Base-by-base conservation (phyloP, 2,797 vertebrate species). In the Liparis tanakae region DNA sequence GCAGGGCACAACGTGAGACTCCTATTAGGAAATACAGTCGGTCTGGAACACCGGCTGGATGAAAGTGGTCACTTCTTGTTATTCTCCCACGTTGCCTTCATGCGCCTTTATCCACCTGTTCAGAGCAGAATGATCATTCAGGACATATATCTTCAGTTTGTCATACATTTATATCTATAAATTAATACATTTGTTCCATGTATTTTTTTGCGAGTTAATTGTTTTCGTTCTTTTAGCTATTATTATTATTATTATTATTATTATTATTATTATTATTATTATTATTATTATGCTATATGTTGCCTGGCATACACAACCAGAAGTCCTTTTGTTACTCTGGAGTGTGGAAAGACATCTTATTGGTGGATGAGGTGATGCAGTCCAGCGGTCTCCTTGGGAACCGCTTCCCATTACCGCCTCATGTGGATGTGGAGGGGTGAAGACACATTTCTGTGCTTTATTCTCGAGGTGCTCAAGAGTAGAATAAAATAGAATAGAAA, bases 351-450 rank as follows among this genome's bases (percentile, higher is more conserved):
- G 15, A 34, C 17, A 37, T 30, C 44, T 76, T 48, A 33, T 14
- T 67, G 82, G 78, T 74, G 88, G 79, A 75, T 86, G 62, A 73
- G 82, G 78, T 74, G 65, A 62, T 70, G 20, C 36, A 68, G 57
- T 67, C 46, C 65, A 74, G 58, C 71, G 54, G 82, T 85, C 67
- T 76, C 73, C 76, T n/a, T 83, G 78, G 83, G 73, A 88, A 80
- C 71, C 50, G 62, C 37, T 54, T 83, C 53, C 57, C 61, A 34
- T 54, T 48, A 61, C 64, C 70, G 44, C 43, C 70, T 76, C 76
- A 18, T 50, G 51, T 69, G 68, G 46, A 3, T 41, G 58, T 67
- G 39, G 18, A 34, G 13, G 20, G 33, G 61, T 71, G 4, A 41
- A 70, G 60, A 54, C 33, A 41, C 2, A 3, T 12, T 51, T 71